Evolutionary conservation across 2,113 vertebrate species (phyloP), one percentile per base, ranked within the genome.

Genomic region (Gasterosteus aculeatus): DNA sequence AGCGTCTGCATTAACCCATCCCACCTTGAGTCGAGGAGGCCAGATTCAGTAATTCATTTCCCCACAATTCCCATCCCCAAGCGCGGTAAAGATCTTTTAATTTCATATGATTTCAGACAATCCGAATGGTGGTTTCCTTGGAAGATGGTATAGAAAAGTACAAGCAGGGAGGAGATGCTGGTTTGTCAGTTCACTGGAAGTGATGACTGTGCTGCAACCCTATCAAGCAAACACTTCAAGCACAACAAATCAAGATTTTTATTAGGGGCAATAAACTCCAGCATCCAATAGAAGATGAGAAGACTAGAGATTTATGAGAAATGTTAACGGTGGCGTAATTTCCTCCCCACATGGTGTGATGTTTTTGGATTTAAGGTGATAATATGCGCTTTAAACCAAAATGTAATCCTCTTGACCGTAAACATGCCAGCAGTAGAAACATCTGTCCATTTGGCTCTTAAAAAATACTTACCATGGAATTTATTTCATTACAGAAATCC

Each of bases 161-260:
- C 67, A 69, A 77, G 69, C 14, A 7, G 73, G 69, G 81, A 79
- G 54, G 69, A 72, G 66, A 80, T 41, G 75, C 39, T 54, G 81
- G 70, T 77, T 80, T 89, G 87, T 89, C 82, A 81, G 49, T 66
- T 80, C 71, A 60, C 63, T 68, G 81, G 85, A 85, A 86, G 75
- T 85, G 85, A 89, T 91, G 88, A 89, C 90, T 89, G 80, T 81
- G 84, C 90, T 89, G 83, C 86, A 89, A 82, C 82, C 88, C 91
- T 92, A 94, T 94, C 92, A 93, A 89, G 86, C 77, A 85, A 87
- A 85, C 86, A 88, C 90, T 92, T 90, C 87, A 92, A 89, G 89
- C 83, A 81, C 93, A 90, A 94, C 93, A 94, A 95, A 94, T 94
- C 94, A 95, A 77, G 78, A 68, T 92, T 94, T 91, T 95, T 94